Conservation (phyloP, 2,797 vertebrate genomes). For the Gallinago nigripennis region DNA sequence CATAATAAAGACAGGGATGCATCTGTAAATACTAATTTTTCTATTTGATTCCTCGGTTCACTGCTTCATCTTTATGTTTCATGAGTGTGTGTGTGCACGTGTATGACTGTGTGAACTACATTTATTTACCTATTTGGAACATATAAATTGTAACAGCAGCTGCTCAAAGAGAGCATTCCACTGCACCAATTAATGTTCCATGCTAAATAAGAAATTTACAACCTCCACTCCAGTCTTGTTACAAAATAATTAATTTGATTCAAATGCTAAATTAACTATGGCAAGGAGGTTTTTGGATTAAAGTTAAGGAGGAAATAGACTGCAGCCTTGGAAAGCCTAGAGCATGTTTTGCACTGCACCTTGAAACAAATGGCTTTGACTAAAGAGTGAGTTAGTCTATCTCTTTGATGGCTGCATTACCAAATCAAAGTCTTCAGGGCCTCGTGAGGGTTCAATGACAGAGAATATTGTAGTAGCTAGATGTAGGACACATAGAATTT, state of each 20-base stretch:
- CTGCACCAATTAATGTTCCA: slow-evolving; percentile 49
- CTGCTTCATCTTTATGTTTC: not conserved
- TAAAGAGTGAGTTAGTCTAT: slow-evolving; percentile 72
- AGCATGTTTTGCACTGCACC: slow-evolving; percentile 72
- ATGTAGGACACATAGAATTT: slow-evolving; percentile 76
- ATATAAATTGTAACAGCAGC: slow-evolving; percentile 8
- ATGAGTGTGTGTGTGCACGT: accelerated
- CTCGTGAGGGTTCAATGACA: slow-evolving; percentile 72
- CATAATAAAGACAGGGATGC: not conserved
- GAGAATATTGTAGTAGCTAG: slow-evolving; percentile 77
- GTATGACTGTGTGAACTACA: not conserved
- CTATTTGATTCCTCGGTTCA: not conserved
- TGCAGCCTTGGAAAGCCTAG: slow-evolving; percentile 64
- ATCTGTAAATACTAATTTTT: not conserved
- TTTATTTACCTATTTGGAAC: not conserved
- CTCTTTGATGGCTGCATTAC: slow-evolving; percentile 77
- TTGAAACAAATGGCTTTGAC: slow-evolving; percentile 77
- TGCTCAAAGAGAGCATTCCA: slow-evolving; percentile 36
- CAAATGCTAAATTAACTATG: slow-evolving; percentile 70
- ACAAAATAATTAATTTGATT: slow-evolving; percentile 77
- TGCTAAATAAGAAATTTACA: slow-evolving; percentile 60
- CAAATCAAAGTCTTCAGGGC: slow-evolving; percentile 74
- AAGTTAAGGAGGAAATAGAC: slow-evolving; percentile 44
- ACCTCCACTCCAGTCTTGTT: slow-evolving; percentile 50
- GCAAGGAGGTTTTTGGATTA: slow-evolving; percentile 65